Conservation (phyloP, 2,888 invertebrate species). For the Flexamia atlantica region DNA sequence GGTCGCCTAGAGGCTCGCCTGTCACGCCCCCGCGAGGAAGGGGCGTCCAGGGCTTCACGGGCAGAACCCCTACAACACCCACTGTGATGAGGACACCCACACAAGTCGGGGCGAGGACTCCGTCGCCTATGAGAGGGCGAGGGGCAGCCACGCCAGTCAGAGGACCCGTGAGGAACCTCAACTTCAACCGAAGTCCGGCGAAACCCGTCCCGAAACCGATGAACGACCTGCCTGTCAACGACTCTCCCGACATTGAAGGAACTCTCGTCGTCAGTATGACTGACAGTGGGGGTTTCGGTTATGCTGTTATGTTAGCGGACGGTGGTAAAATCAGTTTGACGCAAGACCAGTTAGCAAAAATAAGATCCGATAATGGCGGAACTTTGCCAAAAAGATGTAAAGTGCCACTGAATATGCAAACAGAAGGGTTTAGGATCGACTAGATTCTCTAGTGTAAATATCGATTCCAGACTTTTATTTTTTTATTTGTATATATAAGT, state of each 20-base stretch:
- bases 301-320: constrained; percentile 74
- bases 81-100: constrained; percentile 44
- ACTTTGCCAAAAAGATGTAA: constrained; percentile 65
- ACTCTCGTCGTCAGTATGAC: constrained; percentile 60
- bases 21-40: not conserved
- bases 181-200: constrained; percentile 40
- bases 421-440: constrained; percentile 41
- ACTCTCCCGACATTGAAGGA: constrained; percentile 61
- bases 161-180: constrained; percentile 48
- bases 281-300: constrained; percentile 67
- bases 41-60: constrained; percentile 32
- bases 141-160: not conserved
- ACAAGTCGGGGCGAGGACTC: not conserved
- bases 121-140: constrained; percentile 35
- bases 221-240: constrained; percentile 16
- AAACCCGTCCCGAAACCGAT: constrained; percentile 16
- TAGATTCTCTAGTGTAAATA: not conserved
- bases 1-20: constrained; percentile 11
- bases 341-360: constrained; percentile 74
- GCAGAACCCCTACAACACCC: constrained; percentile 35
- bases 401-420: constrained; percentile 49
- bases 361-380: constrained; percentile 74
- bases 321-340: constrained; percentile 74
- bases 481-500: not conserved
- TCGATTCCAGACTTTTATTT: not conserved